Conservation (phyloP, 2,797 vertebrate species). For the Sphaeramia orbicularis region DNA sequence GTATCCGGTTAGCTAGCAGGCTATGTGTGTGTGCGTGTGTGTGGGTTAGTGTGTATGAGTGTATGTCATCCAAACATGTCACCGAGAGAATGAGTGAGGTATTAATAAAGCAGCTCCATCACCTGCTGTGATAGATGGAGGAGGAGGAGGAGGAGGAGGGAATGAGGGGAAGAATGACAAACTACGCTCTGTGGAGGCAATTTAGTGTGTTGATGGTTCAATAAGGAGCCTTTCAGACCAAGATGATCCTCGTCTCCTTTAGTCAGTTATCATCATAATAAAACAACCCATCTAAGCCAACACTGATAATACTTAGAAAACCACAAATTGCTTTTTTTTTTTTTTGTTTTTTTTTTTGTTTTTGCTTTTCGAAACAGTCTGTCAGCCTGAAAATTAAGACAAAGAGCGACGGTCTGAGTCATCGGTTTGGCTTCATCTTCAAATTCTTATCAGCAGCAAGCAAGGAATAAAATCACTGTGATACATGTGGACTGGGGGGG, state of each 20-base stretch:
- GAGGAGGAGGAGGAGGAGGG: conserved; percentile 15
- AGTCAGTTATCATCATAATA: conserved; percentile 11
- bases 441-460: not conserved
- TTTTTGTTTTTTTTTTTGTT: not conserved
- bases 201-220: conserved; percentile 37
- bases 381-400: not conserved
- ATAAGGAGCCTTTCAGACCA: conserved; percentile 29
- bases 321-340: not conserved
- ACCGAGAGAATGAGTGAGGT: too few relatives aligned
- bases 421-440: not conserved
- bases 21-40: not conserved
- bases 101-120: conserved; percentile 40
- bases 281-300: conserved; percentile 5
- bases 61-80: conserved; percentile 13
- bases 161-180: conserved; percentile 22
- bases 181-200: conserved; percentile 27
- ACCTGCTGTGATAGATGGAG: conserved; percentile 31
- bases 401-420: not conserved
- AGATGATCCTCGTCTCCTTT: conserved; percentile 10
- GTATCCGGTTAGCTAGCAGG: too few relatives aligned
- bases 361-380: not conserved
- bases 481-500: conserved; percentile 17
- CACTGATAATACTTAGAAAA: not conserved
- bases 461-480: not conserved
- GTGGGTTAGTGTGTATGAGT: conserved; percentile 8